These are phyloP conservation scores for Hemicrepidius hirtus DNA, from an alignment of 2,888 invertebrate genomes.

Conservation along the genomic window DNA sequence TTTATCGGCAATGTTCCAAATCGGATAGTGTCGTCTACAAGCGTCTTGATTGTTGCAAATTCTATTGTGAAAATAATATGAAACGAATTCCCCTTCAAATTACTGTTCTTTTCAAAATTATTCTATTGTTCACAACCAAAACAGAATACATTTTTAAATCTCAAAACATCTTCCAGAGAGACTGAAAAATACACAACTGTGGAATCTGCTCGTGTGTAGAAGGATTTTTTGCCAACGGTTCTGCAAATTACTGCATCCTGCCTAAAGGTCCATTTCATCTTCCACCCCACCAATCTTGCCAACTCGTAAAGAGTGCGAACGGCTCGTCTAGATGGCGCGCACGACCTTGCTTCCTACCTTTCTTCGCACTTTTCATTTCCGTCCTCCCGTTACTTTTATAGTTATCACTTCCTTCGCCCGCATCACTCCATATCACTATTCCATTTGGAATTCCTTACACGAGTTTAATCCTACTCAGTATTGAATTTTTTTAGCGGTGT, in stretches of 20 bases:
- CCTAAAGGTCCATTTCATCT: slow-evolving; percentile 58
- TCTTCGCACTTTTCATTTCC: slow-evolving; percentile 71
- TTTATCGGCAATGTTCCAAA: slow-evolving; percentile 16
- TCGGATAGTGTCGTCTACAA: slow-evolving; percentile 8
- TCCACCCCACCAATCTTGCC: slow-evolving; percentile 61
- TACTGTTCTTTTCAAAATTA: too few species aligned
- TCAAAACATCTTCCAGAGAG: neutral
- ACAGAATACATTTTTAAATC: neutral
- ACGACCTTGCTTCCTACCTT: slow-evolving; percentile 69
- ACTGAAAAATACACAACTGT: slow-evolving; percentile 34
- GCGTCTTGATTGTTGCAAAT: neutral
- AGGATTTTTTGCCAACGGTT: slow-evolving; percentile 52
- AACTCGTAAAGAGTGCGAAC: slow-evolving; percentile 64
- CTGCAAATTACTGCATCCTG: slow-evolving; percentile 54
- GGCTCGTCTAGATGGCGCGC: slow-evolving; percentile 69
- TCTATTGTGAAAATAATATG: too few species aligned
- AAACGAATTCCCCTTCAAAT: too few species aligned
- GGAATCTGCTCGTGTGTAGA: slow-evolving; percentile 39
- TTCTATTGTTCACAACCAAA: too few species aligned
- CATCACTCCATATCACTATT: slow-evolving; percentile 57
- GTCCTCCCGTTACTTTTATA: slow-evolving; percentile 69
- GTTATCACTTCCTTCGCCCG: slow-evolving; percentile 68
- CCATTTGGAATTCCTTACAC: slow-evolving; percentile 63
- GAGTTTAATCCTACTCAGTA: slow-evolving; percentile 61
- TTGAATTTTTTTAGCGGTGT: slow-evolving; percentile 49